Base-by-base conservation (phyloP, 2,113 vertebrate species). In the Chloropsis hardwickii region DNA sequence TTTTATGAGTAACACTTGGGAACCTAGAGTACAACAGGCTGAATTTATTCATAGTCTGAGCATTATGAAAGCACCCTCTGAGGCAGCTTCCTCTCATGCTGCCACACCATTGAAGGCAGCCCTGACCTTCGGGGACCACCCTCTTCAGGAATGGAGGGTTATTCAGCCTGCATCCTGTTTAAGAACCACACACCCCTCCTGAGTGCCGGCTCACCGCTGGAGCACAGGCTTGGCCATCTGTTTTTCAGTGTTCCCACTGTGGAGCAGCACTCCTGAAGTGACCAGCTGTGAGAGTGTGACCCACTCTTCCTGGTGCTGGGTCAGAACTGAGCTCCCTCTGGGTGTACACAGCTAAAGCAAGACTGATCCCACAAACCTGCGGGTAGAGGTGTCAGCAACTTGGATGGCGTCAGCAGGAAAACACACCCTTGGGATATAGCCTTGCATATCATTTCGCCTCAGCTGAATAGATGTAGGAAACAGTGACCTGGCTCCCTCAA, bases 151-250 rank as follows among this genome's bases (percentile, higher is more conserved):
- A 96, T 96, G 93, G 89, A 90, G 69, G 88, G 77, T 88, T 93
- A 97, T 96, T 94, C 88, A 94, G 85, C 62, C 92, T 93, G 93
- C 95, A 94, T 97, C 97, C 96, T 96, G 90, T 96, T 74, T 90
- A 54, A 85, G 84, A 91, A 10, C 60, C 90, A 76, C 87, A 85
- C 67, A 0, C 89, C 91, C 86, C 88, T 93, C 77, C 94, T 45
- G 80, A 95, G 61, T 3, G 35, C 57, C 0, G 17, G 44, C 74
- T 90, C 72, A 71, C 64, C 0, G 9, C 82, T 72, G 51, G n/a
- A 70, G n/a, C 15, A 1, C 19, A 29, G 44, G 50, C 56, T 37
- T 50, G 10, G 2, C 61, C 67, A 2, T 62, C 76, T 72, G 78
- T 67, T 81, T 67, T 81, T 84, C 54, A 50, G 79, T 11, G 3